Evolutionary conservation across 2,113 vertebrate genomes (phyloP).

Genomic region (Garra rufa): DNA sequence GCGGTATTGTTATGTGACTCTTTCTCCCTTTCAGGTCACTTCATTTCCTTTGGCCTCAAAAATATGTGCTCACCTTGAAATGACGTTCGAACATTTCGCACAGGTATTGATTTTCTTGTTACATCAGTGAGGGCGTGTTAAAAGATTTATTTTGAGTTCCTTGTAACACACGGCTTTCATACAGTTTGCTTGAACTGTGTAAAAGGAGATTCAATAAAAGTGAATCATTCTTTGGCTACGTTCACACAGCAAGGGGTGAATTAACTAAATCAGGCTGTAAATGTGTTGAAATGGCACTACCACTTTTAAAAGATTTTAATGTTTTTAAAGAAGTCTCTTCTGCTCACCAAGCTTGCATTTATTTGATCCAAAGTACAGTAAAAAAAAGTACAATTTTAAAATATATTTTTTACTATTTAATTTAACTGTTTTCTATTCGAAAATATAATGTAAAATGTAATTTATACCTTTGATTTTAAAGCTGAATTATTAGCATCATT

Average conservation of each 20-base stretch:
- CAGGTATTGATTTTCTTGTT: constrained; percentile 23
- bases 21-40: neutral
- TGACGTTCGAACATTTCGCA: no score
- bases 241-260: neutral
- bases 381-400: no score
- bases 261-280: neutral
- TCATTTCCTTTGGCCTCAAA: neutral
- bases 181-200: constrained; percentile 1
- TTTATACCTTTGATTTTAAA: no score
- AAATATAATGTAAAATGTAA: no score
- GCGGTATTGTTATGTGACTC: neutral
- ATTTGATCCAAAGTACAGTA: no score
- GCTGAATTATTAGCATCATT: no score
- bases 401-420: no score
- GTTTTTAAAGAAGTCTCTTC: no score
- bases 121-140: neutral
- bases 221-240: neutral
- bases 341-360: no score
- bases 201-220: neutral
- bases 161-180: neutral
- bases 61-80: neutral
- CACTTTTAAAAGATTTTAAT: no score
- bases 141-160: neutral
- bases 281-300: neutral
- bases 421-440: no score